phyloP scores from a whole-genome alignment of 2,888 invertebrate genomes.

The Yponomeuta evonymella region DNA sequence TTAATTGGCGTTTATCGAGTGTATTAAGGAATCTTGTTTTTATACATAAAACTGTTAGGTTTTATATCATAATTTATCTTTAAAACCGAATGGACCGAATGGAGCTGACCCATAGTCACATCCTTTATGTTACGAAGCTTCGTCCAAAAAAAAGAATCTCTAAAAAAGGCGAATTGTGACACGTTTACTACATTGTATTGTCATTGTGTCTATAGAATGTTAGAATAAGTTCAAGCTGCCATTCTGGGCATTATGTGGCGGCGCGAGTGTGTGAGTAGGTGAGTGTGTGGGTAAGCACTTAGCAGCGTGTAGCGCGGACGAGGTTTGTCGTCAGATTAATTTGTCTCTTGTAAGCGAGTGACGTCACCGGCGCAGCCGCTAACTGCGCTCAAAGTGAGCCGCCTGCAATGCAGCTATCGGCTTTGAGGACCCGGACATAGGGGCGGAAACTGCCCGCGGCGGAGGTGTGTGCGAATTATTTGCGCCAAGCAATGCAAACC shows the following conservation, averaged over 20 bases:
- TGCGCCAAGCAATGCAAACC: neutral
- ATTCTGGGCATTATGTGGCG: neutral
- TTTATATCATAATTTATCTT: too few relatives aligned
- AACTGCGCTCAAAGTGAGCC: neutral
- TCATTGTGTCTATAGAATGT: neutral
- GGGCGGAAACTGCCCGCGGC: neutral
- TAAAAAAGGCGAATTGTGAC: too few relatives aligned
- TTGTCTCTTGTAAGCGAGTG: slow-evolving; percentile 2
- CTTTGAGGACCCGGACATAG: neutral
- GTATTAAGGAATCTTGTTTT: too few relatives aligned
- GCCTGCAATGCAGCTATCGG: neutral
- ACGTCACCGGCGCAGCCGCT: neutral
- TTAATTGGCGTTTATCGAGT: too few relatives aligned
- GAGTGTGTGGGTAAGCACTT: neutral
- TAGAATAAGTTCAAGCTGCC: neutral
- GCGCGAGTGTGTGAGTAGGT: neutral
- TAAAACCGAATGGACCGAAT: too few relatives aligned
- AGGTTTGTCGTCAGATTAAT: slow-evolving; percentile 3
- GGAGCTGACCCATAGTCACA: too few relatives aligned
- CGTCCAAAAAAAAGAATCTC: too few relatives aligned
- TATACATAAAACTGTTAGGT: too few relatives aligned
- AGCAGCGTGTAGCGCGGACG: neutral
- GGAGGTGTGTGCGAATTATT: neutral
- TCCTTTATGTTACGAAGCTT: too few relatives aligned
- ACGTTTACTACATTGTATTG: too few relatives aligned